Evolutionary conservation across 2,888 invertebrate species (phyloP), one percentile per base, ranked within the genome.

Genomic region (Syrista parreyssii): DNA sequence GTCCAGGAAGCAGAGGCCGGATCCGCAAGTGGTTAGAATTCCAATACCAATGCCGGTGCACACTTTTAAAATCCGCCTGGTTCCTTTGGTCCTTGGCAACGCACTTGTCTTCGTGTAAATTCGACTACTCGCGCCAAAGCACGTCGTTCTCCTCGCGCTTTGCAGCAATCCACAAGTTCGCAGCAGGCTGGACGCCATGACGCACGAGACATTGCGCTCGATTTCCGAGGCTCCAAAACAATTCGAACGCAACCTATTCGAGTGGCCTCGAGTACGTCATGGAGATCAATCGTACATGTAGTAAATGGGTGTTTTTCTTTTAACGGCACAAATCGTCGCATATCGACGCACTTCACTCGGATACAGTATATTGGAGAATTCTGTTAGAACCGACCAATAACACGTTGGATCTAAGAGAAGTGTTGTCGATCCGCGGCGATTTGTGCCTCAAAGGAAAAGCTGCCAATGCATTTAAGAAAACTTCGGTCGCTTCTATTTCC

Each of bases 1-100:
- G 89, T 97, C 96, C 40, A 98, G 92, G 4, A 84, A 75, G 40
- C 83, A 85, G 6, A 87, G 68, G 12, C 85, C 4, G 30, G 79
- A 75, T 11, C 86, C 85, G 73, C 84, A 85, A 74, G 82, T 83
- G 15, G 79, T 81, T 69, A 85, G 55, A 9, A 81, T 76, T 34
- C 84, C 83, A 11, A 79, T 78, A 36, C 83, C 68, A 15, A 83
- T 71, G 34, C 84, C 81, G 69, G 84, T 31, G 73, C 78, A 79
- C 12, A 33, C 82, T 74, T 75, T 81, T n/a, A 80, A 32, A 9
- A 69, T 79, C 32, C 31, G 71, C 15, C 33, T 71, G 71, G 11
- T 15, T 31, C 11, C 23, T 34, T 74, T 34, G 74, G 11, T 30
- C 11, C 11, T 32, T n/a, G 32, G 15, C 12, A 33, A 30, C 31